Evolutionary conservation across 1,140 invertebrate genomes (phyloP).

Genomic region (Caenorhabditis inopinata): DNA sequence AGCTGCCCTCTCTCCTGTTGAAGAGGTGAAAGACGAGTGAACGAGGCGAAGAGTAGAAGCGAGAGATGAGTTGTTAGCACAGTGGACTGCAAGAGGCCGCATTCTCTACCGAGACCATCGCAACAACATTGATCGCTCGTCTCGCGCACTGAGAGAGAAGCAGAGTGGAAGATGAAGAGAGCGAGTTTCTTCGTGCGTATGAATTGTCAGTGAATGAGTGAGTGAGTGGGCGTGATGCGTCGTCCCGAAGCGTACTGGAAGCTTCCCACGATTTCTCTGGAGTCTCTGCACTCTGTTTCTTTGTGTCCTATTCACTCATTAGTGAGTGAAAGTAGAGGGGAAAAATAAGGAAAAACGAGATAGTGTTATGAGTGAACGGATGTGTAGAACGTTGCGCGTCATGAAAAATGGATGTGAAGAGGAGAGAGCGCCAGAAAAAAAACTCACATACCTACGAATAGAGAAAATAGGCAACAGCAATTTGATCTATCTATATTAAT

Average conservation of each 20-base stretch:
- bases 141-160: background rate
- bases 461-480: background rate
- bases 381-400: background rate
- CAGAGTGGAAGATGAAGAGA: background rate
- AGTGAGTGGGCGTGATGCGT: background rate
- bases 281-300: background rate
- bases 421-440: background rate
- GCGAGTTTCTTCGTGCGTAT: background rate
- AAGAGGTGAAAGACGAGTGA: background rate
- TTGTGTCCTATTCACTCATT: too few species aligned
- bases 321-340: background rate
- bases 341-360: background rate
- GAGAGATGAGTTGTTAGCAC: constrained; percentile 19
- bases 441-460: too few species aligned
- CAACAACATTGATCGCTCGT: background rate
- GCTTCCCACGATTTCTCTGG: background rate
- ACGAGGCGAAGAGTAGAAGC: background rate
- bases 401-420: background rate
- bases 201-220: background rate
- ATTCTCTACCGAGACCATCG: background rate
- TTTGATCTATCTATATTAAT: too few species aligned
- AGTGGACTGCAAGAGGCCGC: background rate
- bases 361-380: background rate
- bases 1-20: background rate
- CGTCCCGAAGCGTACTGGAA: background rate